These are phyloP conservation scores for Nibea coibor DNA, from an alignment of 2,113 vertebrate genomes.

Conservation along the genomic window DNA sequence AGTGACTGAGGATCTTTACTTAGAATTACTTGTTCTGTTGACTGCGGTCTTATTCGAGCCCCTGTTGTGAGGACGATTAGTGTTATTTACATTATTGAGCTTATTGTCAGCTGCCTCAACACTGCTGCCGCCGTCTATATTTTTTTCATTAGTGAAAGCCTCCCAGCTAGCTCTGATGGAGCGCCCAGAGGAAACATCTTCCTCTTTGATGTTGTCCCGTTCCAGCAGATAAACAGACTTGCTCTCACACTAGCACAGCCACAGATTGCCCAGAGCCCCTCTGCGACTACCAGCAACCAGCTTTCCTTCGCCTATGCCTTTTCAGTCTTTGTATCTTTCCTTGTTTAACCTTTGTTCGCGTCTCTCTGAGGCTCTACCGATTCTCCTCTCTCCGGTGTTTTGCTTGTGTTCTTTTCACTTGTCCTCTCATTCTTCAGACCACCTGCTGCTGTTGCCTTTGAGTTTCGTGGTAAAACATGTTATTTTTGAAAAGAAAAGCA, in stretches of 20 bases:
- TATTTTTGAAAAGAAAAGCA: constrained; percentile 3
- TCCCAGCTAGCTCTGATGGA: constrained; percentile 32
- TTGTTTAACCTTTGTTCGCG: constrained; percentile 51
- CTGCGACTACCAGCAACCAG: constrained; percentile 14
- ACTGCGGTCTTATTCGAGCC: constrained; percentile 40
- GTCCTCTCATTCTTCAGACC: constrained; percentile 28
- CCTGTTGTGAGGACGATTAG: constrained; percentile 60
- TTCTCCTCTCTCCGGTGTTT: constrained; percentile 22
- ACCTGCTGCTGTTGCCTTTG: constrained; percentile 40
- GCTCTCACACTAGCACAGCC: constrained; percentile 34
- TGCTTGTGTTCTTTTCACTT: constrained; percentile 21
- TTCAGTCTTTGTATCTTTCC: constrained; percentile 37
- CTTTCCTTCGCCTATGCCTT: constrained; percentile 25
- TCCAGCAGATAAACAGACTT: constrained; percentile 60
- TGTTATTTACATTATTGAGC: constrained; percentile 67
- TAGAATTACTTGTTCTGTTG: constrained; percentile 29
- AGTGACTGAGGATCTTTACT: constrained; percentile 26
- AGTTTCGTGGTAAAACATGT: constrained; percentile 11
- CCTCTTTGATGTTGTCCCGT: constrained; percentile 59
- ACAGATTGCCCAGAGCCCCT: constrained; percentile 53
- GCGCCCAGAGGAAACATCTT: constrained; percentile 51
- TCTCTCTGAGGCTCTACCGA: background rate
- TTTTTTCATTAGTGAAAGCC: constrained; percentile 64
- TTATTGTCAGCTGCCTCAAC: constrained; percentile 48
- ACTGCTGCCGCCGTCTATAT: constrained; percentile 24